These are phyloP conservation scores for Drosophila mettleri DNA, from an alignment of 2,888 invertebrate genomes.

Conservation along the genomic window DNA sequence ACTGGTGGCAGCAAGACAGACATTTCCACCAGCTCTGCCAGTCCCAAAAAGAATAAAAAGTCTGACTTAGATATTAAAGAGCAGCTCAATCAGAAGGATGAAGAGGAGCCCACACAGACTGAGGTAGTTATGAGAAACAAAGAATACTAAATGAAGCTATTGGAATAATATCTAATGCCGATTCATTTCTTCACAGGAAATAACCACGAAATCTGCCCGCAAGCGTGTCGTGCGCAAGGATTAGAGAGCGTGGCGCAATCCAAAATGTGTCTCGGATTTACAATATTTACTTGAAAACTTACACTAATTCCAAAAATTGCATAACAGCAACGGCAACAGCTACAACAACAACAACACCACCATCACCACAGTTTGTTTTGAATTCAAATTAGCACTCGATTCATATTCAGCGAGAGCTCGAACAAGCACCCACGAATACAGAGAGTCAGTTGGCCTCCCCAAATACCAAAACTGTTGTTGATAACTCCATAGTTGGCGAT, in stretches of 20 bases:
- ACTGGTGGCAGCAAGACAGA: constrained; percentile 55
- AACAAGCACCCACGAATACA: constrained; percentile 27
- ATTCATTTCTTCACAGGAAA: constrained; percentile 53
- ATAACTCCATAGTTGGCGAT: constrained; percentile 35
- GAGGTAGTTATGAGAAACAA: constrained; percentile 55
- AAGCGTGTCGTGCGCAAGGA: constrained; percentile 84
- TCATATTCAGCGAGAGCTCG: constrained; percentile 19
- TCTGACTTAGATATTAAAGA: constrained; percentile 84
- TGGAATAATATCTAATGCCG: not conserved
- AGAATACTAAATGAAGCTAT: not conserved
- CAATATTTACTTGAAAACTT: constrained; percentile 40
- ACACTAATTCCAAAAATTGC: constrained; percentile 50
- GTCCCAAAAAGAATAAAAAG: constrained; percentile 84
- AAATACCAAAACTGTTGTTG: constrained; percentile 46
- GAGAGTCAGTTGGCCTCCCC: constrained; percentile 15
- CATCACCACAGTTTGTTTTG: constrained; percentile 25
- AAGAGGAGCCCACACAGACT: constrained; percentile 78
- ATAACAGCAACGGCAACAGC: constrained; percentile 9
- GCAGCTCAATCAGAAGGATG: constrained; percentile 52
- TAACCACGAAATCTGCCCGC: constrained; percentile 73
- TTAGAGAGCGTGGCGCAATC: constrained; percentile 48
- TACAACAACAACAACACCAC: constrained; percentile 28
- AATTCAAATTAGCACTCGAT: constrained; percentile 27
- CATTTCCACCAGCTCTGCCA: constrained; percentile 63
- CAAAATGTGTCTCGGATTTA: constrained; percentile 32